Conservation (phyloP, 2,113 vertebrate species). For the Lamprologus callipterus region DNA sequence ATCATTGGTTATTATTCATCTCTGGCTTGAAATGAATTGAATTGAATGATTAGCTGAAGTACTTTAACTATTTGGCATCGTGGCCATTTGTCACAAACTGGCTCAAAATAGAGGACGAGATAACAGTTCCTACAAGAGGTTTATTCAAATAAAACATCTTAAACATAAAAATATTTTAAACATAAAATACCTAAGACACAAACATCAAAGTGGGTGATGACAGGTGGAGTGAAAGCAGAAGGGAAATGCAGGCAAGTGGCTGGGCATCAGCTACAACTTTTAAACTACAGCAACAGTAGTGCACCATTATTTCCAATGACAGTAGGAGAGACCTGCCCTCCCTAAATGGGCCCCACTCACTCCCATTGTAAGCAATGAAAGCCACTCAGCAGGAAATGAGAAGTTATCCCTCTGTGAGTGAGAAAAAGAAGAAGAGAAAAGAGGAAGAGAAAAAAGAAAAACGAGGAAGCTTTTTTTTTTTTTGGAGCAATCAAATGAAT, state of each 20-base stretch:
- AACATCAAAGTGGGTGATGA: not conserved
- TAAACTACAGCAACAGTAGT: not conserved
- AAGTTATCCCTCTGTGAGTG: not conserved
- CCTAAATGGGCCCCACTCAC: not conserved
- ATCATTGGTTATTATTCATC: not conserved
- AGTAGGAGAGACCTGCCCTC: not conserved
- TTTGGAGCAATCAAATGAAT: not conserved
- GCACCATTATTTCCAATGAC: not conserved
- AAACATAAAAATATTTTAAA: not conserved
- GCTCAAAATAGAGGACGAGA: not conserved
- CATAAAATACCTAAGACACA: not conserved
- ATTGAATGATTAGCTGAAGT: not conserved
- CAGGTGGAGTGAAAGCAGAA: not conserved
- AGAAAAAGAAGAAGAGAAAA: not conserved
- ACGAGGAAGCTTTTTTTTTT: not conserved
- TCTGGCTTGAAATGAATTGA: not conserved
- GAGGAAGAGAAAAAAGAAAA: not conserved
- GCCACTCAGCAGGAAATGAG: not conserved
- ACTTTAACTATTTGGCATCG: not conserved
- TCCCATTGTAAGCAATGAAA: not conserved
- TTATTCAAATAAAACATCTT: not conserved
- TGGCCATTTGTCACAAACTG: not conserved
- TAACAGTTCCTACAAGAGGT: not conserved
- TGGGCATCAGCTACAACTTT: not conserved
- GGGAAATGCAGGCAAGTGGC: not conserved